Conservation (phyloP, 2,113 vertebrate genomes). For the Rostratula benghalensis region DNA sequence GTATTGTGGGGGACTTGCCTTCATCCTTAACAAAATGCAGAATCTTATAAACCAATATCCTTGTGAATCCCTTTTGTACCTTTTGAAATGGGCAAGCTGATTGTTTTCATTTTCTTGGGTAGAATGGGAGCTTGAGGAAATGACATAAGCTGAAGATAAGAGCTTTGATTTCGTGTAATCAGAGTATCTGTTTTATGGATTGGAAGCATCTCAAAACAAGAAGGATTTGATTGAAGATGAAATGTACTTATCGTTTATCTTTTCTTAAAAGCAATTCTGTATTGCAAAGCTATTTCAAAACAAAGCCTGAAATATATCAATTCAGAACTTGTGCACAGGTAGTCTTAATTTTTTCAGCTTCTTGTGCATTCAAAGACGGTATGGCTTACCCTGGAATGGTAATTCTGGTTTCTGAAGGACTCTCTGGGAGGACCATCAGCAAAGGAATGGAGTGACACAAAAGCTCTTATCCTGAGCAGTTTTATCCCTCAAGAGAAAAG, state of each 20-base stretch:
- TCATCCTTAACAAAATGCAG: neutral
- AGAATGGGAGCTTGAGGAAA: neutral
- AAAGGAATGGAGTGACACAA: neutral
- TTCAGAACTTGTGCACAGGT: neutral
- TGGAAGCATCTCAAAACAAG: neutral
- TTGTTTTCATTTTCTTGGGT: neutral
- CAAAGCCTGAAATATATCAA: neutral
- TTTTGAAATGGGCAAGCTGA: neutral
- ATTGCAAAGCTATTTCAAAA: neutral
- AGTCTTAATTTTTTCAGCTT: neutral
- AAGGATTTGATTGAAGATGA: neutral
- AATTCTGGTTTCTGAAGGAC: neutral
- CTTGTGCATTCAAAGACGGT: neutral
- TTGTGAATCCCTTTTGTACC: neutral
- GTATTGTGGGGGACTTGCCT: neutral
- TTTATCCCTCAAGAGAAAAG: neutral
- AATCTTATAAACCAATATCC: neutral
- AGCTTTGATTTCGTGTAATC: constrained; percentile 16
- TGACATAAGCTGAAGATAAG: constrained; percentile 34
- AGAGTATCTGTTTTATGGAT: neutral
- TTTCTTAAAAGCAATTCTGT: neutral
- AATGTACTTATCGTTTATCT: neutral
- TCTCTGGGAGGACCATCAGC: neutral
- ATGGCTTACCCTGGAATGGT: neutral
- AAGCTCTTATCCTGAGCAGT: constrained; percentile 48